Evolutionary conservation across 2,113 vertebrate species (phyloP).

Genomic region (Saimiri boliviensis): DNA sequence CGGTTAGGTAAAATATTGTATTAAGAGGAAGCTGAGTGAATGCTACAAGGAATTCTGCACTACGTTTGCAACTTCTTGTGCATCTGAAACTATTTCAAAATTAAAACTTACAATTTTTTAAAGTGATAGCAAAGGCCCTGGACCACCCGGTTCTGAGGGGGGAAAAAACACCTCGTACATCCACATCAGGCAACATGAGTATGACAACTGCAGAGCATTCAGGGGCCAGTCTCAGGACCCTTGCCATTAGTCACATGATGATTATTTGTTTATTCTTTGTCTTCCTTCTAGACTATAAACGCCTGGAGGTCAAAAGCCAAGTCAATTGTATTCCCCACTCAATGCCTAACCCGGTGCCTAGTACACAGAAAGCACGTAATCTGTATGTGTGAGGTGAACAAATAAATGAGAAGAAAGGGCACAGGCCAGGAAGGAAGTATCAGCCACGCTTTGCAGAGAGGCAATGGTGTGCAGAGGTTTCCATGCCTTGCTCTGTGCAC

Average conservation of each 20-base stretch:
- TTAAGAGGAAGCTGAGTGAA: neutral
- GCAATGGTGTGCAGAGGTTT: neutral
- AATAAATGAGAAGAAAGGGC: neutral
- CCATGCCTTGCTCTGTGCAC: rapidly evolving
- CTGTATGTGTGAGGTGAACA: neutral
- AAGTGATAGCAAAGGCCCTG: neutral
- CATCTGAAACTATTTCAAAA: constrained; percentile 13
- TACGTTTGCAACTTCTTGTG: neutral
- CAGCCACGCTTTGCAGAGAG: neutral
- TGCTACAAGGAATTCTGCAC: neutral
- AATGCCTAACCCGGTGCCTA: neutral
- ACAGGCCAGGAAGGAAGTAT: neutral
- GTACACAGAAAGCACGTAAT: neutral
- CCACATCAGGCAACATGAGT: neutral
- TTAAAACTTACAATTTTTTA: neutral
- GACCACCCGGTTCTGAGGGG: neutral
- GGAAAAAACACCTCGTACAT: neutral
- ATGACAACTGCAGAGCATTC: neutral
- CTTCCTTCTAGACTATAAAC: neutral
- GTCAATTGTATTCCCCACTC: neutral
- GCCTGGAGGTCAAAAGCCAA: neutral
- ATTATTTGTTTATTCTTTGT: neutral
- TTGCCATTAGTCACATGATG: neutral
- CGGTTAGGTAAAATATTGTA: neutral
- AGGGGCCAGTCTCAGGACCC: neutral